Evolutionary conservation across 2,888 invertebrate genomes (phyloP), one percentile per base, ranked within the genome.

Genomic region (Gerris lacustris): DNA sequence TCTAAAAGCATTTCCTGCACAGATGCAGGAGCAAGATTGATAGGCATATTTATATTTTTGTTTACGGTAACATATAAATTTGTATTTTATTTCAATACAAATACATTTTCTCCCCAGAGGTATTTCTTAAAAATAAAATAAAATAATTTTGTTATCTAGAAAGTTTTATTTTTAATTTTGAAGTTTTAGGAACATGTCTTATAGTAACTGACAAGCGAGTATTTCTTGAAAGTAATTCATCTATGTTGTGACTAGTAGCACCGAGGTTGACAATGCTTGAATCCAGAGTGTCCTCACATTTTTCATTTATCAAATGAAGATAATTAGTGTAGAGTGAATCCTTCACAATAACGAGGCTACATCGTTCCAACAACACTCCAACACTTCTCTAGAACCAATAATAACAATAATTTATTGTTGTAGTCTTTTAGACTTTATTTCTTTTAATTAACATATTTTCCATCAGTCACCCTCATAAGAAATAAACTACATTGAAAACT

Each of bases 121-220:
- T 31, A 31, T 31, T 31, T 31, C 31, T 31, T 31, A 31, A 31
- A 31, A 31, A 31, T 31, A 31, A 31, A 31, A 31, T 31, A 64
- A 64, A 64, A 18, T 18, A 64, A 9, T n/a, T n/a, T 18, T 31
- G 79, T 81, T 82, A 80, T 80, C 81, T 66, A 69, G 82, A 82
- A 78, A 88, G 84, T 79, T 85, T 86, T 72, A 91, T 80, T 82
- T 88, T 90, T 79, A 92, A 84, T 81, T 87, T 87, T 70, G 87
- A 86, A 63, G 92, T 90, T 82, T 92, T 95, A 66, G 95, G 95
- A 62, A 96, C 96, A 85, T 94, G 89, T 79, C 97, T 85, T 76
- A 97, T 94, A 15, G 96, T 97, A 69, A 97, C 81, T 15, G 96
- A 97, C 74, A 96, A 82, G 77, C 97, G 86, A 6, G 89, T 91